Evolutionary conservation across 2,888 invertebrate genomes (phyloP).

Genomic region (Drosophila koepferae): DNA sequence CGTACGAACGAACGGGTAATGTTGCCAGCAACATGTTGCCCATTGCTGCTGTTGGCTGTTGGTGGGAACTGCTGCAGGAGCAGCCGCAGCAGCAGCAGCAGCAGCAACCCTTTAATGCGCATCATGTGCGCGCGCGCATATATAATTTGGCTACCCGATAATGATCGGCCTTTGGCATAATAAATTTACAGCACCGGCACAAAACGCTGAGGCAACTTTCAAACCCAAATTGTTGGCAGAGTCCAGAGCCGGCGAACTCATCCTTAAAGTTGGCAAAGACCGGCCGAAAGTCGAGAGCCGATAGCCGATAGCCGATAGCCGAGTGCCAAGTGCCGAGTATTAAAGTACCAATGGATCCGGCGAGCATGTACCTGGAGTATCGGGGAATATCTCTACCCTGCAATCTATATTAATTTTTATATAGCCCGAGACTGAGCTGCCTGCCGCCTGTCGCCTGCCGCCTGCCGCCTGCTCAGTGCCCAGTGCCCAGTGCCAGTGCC

Average conservation of each 20-base stretch:
- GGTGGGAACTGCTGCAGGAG: slow-evolving; percentile 34
- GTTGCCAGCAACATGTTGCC: slow-evolving; percentile 70
- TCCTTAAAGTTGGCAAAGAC: slow-evolving; percentile 12
- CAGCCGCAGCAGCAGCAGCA: slow-evolving; percentile 1
- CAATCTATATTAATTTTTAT: slow-evolving; percentile 83
- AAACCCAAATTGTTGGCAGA: slow-evolving; percentile 52
- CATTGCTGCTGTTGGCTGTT: slow-evolving; percentile 24
- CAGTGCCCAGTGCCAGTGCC: slow-evolving; percentile 38
- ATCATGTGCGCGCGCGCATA: slow-evolving; percentile 82
- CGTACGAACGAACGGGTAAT: slow-evolving; percentile 52
- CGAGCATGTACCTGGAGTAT: slow-evolving; percentile 33
- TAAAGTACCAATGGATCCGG: slow-evolving; percentile 10
- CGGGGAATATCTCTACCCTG: slow-evolving; percentile 69
- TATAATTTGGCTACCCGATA: slow-evolving; percentile 83
- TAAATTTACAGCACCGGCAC: slow-evolving; percentile 76
- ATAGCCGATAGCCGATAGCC: slow-evolving; percentile 1
- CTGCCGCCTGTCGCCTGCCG: background rate
- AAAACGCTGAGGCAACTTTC: slow-evolving; percentile 68
- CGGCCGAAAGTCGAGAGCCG: background rate
- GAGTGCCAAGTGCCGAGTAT: slow-evolving; percentile 3
- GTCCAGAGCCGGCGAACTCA: slow-evolving; percentile 23
- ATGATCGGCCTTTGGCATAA: slow-evolving; percentile 83
- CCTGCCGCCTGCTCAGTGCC: slow-evolving; percentile 1
- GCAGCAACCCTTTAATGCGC: slow-evolving; percentile 76
- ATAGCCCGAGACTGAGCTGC: slow-evolving; percentile 35